A percentile compares a stretch with the other conserved stretches of the same genome.
phyloP scores from a whole-genome alignment of 2,113 vertebrate genomes.

The Isichthys henryi region DNA sequence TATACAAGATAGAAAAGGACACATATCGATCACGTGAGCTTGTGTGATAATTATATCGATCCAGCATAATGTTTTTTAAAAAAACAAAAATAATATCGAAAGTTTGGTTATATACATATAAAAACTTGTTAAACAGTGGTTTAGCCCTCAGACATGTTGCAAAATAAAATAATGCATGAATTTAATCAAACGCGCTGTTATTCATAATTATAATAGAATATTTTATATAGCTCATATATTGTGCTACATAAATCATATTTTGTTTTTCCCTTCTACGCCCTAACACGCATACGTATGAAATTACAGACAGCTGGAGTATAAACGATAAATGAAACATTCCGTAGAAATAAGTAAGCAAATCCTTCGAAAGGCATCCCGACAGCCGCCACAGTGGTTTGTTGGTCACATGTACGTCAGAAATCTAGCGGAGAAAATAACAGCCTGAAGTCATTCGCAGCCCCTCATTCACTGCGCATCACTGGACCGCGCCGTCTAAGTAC shows the following conservation, averaged over 20 bases:
- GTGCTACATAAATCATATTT: not conserved
- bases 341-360: constrained; percentile 38
- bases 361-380: constrained; percentile 39
- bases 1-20: not conserved
- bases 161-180: not conserved
- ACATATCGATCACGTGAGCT: not conserved
- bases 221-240: not conserved
- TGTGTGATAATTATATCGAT: not conserved
- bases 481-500: not conserved
- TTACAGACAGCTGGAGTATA: not conserved
- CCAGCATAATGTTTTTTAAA: not conserved
- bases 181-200: not conserved
- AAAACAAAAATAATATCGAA: not conserved
- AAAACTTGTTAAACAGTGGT: not conserved
- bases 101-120: not conserved
- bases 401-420: constrained; percentile 54
- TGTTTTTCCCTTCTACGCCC: not conserved
- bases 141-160: not conserved
- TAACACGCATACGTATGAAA: not conserved
- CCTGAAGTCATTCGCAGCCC: constrained; percentile 47
- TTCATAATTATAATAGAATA: not conserved
- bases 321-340: not conserved
- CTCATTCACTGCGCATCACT: constrained; percentile 32
- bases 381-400: constrained; percentile 47
- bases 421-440: constrained; percentile 36